Evolutionary conservation across 2,797 vertebrate species (phyloP).

Genomic region (Leptoclinus maculatus): DNA sequence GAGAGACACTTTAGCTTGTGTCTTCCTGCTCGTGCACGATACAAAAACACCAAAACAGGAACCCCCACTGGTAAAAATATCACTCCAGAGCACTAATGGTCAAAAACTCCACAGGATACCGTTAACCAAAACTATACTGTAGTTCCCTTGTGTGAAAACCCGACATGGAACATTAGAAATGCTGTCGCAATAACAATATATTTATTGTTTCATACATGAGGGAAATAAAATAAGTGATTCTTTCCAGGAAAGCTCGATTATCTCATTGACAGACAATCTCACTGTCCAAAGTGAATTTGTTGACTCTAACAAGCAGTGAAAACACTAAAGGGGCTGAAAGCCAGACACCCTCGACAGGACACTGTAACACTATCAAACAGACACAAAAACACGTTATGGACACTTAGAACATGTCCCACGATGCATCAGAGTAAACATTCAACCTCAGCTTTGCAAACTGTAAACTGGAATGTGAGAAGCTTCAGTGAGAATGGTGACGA

Average conservation of each 20-base stretch:
- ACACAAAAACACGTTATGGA: neutral
- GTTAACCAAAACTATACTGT: neutral
- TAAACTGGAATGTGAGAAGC: neutral
- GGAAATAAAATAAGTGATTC: too few relatives aligned
- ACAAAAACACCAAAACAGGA: too few relatives aligned
- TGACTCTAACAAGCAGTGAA: neutral
- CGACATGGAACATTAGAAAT: neutral
- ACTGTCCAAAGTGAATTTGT: neutral
- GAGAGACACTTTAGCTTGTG: neutral
- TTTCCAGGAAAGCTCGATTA: too few relatives aligned
- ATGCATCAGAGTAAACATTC: neutral
- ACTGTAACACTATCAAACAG: neutral
- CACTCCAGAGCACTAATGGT: too few relatives aligned
- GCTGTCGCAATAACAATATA: too few relatives aligned
- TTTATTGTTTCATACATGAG: too few relatives aligned
- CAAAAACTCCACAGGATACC: neutral
- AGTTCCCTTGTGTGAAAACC: neutral
- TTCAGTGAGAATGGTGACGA: neutral
- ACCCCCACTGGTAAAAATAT: neutral
- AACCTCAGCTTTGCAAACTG: neutral
- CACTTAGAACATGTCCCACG: neutral
- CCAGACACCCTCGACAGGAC: neutral
- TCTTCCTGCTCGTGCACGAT: neutral
- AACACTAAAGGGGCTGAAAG: neutral
- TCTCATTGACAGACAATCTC: neutral